Evolutionary conservation across 2,113 vertebrate species (phyloP), one percentile per base, ranked within the genome.

Genomic region (Uria lomvia): DNA sequence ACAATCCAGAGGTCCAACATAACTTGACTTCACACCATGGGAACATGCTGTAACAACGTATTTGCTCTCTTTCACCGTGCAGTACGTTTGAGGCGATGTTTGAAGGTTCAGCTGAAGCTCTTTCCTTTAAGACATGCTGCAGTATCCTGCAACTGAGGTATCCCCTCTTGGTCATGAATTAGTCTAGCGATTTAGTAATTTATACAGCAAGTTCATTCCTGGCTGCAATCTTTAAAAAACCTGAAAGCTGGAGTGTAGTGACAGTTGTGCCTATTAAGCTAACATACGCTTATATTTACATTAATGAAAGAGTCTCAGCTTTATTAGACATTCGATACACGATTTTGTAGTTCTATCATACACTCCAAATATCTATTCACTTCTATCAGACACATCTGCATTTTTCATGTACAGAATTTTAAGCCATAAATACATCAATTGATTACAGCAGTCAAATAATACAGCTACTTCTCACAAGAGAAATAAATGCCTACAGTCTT

Each of bases 391-490:
- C 47, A 65, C 73, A 93, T 86, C 58, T 90, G 83, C 81, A 83
- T 88, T 87, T 67, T 79, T 90, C 67, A 63, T 27, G 72, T 55
- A 47, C 18, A 40, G 49, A 76, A 56, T 49, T 43, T 73, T 60
- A 83, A 92, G 89, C 75, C 65, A 63, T 82, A 92, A 95, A 95
- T 92, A 84, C 30, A 80, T 82, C 86, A 52, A 88, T 79, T 96
- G 96, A 95, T 95, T 95, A 93, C 26, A 86, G 86, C 52, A 94
- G 81, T 74, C 72, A 77, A 78, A 86, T 58, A 63, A 32, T 84
- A 70, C 32, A 56, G 73, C 81, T 90, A 80, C 94, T 94, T 86
- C 92, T 95, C 91, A 94, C 90, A 92, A 67, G 55, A 96, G 78
- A 88, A 95, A 88, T 70, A 95, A 95, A 78, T 73, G 75, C 30